Evolutionary conservation across 2,888 invertebrate species (phyloP), one percentile per base, ranked within the genome.

Genomic region (Platycheirus rosarum): DNA sequence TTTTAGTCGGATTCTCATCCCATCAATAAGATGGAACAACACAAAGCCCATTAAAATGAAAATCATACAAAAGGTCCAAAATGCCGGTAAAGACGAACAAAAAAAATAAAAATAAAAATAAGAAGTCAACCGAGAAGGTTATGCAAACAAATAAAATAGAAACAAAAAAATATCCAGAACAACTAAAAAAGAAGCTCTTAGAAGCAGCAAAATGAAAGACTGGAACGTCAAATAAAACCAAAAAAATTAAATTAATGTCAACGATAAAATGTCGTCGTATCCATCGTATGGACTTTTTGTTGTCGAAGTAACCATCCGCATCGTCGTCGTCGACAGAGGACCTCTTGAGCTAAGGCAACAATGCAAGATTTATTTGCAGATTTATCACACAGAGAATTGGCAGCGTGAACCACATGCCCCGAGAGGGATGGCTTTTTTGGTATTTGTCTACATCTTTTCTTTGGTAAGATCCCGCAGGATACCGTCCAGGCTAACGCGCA

Each of bases 321-420:
- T 62, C 60, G 23, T 70, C 63, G 20, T 63, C 62, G 66, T 63
- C 20, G 37, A 14, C 29, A 11, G 14, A 23, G 63, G 69, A 78
- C 84, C 65, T 69, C 63, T 69, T 69, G 29, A 42, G 51, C 53
- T 42, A 73, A n/a, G n/a, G n/a, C n/a, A 85, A 85, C 85, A 85
- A 85, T 85, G 84, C 70, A 75, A 84, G 84, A 85, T 85, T 85
- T 85, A 84, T 85, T 84, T 75, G 73, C 85, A 84, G 84, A 85
- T 85, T 85, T 82, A 84, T 84, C 82, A 76, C 84, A 84, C 66
- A 70, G 76, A 80, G 84, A 79, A 84, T 85, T 85, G 85, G 85
- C 76, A 73, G 71, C 46, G 44, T 40, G 29, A 77, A 74, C 73
- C 68, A 69, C 68, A 53, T 55, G 53, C 70, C 63, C 44, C n/a